Evolutionary conservation across 2,888 invertebrate genomes (phyloP).

Genomic region (Zeuzera pyrina): DNA sequence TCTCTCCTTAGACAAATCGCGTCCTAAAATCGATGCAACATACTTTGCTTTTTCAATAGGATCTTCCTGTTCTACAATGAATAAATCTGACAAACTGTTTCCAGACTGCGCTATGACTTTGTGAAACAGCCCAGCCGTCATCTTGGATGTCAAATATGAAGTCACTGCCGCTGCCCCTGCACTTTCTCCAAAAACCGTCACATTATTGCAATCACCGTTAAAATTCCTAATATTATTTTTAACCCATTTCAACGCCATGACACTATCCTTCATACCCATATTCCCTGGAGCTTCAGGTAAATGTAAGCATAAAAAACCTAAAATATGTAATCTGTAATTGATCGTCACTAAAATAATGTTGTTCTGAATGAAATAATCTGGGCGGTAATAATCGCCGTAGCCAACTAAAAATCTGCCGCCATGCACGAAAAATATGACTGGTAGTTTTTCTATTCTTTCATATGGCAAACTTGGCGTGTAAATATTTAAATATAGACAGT

Average conservation of each 20-base stretch:
- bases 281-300: conserved; percentile 54
- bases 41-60: conserved; percentile 34
- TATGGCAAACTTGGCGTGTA: conserved; percentile 72
- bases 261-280: conserved; percentile 46
- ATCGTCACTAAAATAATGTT: conserved; percentile 51
- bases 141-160: conserved; percentile 36
- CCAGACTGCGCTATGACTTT: conserved; percentile 51
- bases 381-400: conserved; percentile 59
- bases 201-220: conserved; percentile 43
- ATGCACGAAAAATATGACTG: conserved; percentile 72
- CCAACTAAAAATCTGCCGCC: conserved; percentile 72
- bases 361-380: conserved; percentile 46
- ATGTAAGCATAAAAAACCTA: conserved; percentile 51
- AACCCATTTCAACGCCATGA: conserved; percentile 53
- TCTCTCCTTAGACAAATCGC: conserved; percentile 23
- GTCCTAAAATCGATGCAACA: conserved; percentile 33
- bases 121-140: conserved; percentile 37
- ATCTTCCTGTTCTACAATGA: conserved; percentile 37
- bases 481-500: conserved; percentile 79
- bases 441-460: conserved; percentile 39
- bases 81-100: conserved; percentile 38
- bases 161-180: conserved; percentile 39
- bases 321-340: conserved; percentile 47
- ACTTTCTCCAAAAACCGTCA: conserved; percentile 53
- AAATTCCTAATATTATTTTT: conserved; percentile 41